A percentile compares a stretch with the other conserved stretches of the same genome.
These are phyloP conservation scores for Netelia inedita DNA, from an alignment of 2,888 invertebrate species.

Conservation along the genomic window DNA sequence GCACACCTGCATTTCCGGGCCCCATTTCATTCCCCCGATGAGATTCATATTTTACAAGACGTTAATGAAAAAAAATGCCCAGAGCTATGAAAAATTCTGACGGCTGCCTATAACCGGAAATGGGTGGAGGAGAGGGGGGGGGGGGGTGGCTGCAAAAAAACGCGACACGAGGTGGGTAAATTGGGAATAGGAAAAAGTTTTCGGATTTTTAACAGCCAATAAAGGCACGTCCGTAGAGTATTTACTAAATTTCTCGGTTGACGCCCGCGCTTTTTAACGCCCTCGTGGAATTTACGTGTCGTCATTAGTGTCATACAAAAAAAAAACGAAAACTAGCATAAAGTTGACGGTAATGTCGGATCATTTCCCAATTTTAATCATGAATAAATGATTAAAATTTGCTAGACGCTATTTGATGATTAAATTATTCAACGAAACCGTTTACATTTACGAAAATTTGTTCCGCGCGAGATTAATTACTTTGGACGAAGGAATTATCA, in stretches of 20 bases:
- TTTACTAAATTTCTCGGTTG: too few species aligned
- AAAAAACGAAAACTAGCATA: slow-evolving; percentile 6
- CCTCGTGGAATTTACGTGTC: slow-evolving; percentile 4
- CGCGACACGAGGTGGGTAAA: not conserved
- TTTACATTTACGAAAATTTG: too few species aligned
- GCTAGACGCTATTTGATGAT: too few species aligned
- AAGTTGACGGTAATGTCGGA: too few species aligned
- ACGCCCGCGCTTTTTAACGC: not conserved
- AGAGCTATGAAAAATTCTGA: slow-evolving; percentile 53
- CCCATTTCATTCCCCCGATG: slow-evolving; percentile 63
- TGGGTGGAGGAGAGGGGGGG: not conserved
- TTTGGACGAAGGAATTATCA: not conserved
- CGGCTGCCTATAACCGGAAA: slow-evolving; percentile 1
- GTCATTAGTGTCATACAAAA: slow-evolving; percentile 31
- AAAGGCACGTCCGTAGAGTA: too few species aligned
- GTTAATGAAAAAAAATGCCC: slow-evolving; percentile 68
- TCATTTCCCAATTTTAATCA: too few species aligned
- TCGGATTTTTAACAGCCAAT: slow-evolving; percentile 62
- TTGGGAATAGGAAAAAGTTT: slow-evolving; percentile 28
- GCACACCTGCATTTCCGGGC: slow-evolving; percentile 53
- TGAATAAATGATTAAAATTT: too few species aligned
- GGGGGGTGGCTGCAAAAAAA: not conserved
- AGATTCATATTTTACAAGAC: slow-evolving; percentile 69
- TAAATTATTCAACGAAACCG: too few species aligned
- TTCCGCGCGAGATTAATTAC: too few species aligned